Evolutionary conservation across 2,888 invertebrate genomes (phyloP), one percentile per base, ranked within the genome.

Genomic region (Papilio protenor): DNA sequence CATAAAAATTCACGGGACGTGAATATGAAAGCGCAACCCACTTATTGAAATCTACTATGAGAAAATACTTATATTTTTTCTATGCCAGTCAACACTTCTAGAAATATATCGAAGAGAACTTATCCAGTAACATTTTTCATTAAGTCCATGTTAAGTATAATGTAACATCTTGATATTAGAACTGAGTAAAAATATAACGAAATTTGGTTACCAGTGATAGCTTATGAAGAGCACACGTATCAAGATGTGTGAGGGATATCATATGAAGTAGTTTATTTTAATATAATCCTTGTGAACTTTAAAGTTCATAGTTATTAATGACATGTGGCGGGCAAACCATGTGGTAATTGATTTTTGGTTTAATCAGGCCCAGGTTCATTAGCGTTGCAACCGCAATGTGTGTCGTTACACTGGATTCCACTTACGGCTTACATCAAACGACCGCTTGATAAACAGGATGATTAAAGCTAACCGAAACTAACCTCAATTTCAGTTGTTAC

Each of bases 1-100:
- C 71, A 76, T 76, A 61, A 76, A 76, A 76, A 76, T 70, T 71
- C 49, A 76, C 71, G 59, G 61, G 59, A 71, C 71, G 61, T 76
- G 76, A 76, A 75, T 71, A 76, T 27, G 71, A 61, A 76, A 76
- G 76, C 69, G 40, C 75, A 64, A 52, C 69, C 40, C 40, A 55
- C 55, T 75, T 75, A 75, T 75, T 75, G 66, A 75, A 75, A 75
- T 55, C 66, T 45, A 40, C 69, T 69, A 69, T 18, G 64, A n/a
- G 55, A 55, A 69, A 69, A 52, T 64, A 52, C 45, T 21, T 49
- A 74, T 47, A 40, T 73, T 73, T 73, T 73, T 57, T 59, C 40
- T 61, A 61, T 66, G 27, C 18, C 18, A 16, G 40, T 2, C 40
- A n/a, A 66, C 66, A 66, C 40, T 66, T n/a, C 40, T 33, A 66